Evolutionary conservation across 1,140 invertebrate species (phyloP).

Genomic region (Ladona fulva): DNA sequence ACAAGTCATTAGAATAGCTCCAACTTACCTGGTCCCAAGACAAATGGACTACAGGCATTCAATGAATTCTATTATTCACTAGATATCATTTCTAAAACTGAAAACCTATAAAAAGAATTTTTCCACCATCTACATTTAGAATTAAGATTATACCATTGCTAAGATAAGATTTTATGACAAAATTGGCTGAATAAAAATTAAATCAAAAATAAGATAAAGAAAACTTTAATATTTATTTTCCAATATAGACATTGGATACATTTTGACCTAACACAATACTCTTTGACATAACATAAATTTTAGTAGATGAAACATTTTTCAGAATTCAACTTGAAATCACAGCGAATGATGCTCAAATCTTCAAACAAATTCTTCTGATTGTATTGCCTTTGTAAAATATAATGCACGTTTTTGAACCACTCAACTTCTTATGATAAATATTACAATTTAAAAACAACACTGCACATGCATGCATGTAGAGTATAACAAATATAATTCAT

Average conservation of each 20-base stretch:
- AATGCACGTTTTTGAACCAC: neutral
- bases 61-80: no score
- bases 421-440: neutral
- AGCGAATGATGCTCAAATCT: neutral
- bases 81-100: no score
- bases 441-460: slow-evolving; percentile 5
- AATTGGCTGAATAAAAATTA: neutral
- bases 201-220: neutral
- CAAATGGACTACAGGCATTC: no score
- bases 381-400: neutral
- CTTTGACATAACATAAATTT: neutral
- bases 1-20: no score
- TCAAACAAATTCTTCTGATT: neutral
- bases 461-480: slow-evolving; percentile 4
- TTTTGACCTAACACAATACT: slow-evolving; percentile 10
- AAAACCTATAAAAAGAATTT: no score
- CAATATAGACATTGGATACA: neutral
- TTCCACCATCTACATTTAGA: no score
- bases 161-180: no score
- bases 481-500: neutral
- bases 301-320: neutral
- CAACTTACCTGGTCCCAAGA: no score
- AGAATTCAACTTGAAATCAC: neutral
- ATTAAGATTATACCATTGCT: no score
- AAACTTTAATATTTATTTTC: slow-evolving; percentile 6